These are phyloP conservation scores for Polydesmus complanatus DNA, from an alignment of 2,888 invertebrate genomes.

Conservation along the genomic window DNA sequence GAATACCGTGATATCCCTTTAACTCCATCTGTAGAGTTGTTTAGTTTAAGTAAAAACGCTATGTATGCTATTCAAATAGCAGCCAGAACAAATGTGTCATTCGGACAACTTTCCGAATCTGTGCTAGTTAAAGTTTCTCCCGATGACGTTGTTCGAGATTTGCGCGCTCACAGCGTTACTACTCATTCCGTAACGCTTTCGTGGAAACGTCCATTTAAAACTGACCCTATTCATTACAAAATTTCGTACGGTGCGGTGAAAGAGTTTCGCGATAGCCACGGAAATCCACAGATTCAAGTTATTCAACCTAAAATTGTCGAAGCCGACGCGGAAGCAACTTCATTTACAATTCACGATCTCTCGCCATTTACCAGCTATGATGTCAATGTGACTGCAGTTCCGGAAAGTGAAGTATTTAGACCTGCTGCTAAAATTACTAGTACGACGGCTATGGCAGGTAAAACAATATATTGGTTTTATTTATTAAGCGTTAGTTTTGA, in stretches of 20 bases:
- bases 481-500: too few species aligned
- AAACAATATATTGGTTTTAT: constrained; percentile 12
- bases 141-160: constrained; percentile 77
- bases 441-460: constrained; percentile 82
- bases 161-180: constrained; percentile 77
- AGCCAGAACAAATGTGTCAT: constrained; percentile 53
- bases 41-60: constrained; percentile 77
- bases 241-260: constrained; percentile 75
- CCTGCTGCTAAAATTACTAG: constrained; percentile 87
- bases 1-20: constrained; percentile 68
- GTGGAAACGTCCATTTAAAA: constrained; percentile 76
- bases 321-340: constrained; percentile 50
- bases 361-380: constrained; percentile 89
- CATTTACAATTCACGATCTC: constrained; percentile 68
- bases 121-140: constrained; percentile 80
- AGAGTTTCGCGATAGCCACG: constrained; percentile 85
- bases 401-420: constrained; percentile 62
- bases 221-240: constrained; percentile 77
- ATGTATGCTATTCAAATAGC: constrained; percentile 84
- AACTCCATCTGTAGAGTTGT: constrained; percentile 76
- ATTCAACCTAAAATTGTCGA: constrained; percentile 51
- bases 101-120: constrained; percentile 72
- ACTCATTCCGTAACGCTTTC: constrained; percentile 86
- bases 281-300: constrained; percentile 70
- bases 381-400: constrained; percentile 78